Percentiles rank a stretch among this genome's conserved stretches.
phyloP scores from a whole-genome alignment of 2,888 invertebrate genomes.

The Pollenia angustigena region DNA sequence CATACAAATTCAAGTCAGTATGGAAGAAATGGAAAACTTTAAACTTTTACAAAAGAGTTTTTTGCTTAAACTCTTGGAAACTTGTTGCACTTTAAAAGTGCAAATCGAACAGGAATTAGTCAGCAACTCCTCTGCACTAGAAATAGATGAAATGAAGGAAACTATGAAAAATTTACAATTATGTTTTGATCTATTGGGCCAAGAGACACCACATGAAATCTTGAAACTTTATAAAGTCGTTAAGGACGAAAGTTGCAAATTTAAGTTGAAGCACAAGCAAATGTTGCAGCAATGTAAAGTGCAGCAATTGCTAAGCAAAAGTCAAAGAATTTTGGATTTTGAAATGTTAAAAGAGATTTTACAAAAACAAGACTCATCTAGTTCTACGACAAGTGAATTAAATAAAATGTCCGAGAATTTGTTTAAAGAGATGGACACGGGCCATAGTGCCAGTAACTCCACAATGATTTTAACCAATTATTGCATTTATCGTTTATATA shows the following conservation, averaged over 20 bases:
- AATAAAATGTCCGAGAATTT: constrained; percentile 42
- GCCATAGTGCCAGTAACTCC: constrained; percentile 84
- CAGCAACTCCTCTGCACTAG: constrained; percentile 88
- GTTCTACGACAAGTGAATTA: constrained; percentile 76
- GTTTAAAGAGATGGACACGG: constrained; percentile 21
- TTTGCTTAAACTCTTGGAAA: constrained; percentile 89
- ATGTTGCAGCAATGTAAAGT: constrained; percentile 90
- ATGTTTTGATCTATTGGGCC: constrained; percentile 86
- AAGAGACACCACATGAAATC: constrained; percentile 86
- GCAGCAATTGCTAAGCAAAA: constrained; percentile 88
- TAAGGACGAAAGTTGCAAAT: constrained; percentile 87
- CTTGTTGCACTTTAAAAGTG: constrained; percentile 89
- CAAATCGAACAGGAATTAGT: constrained; percentile 91
- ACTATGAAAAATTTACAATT: constrained; percentile 87
- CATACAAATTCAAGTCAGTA: constrained; percentile 88
- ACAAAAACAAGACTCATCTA: constrained; percentile 74
- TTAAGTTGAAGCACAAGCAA: constrained; percentile 89
- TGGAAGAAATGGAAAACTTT: constrained; percentile 89
- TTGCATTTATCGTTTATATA: constrained; percentile 90
- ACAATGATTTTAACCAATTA: constrained; percentile 90
- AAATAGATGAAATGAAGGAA: constrained; percentile 88
- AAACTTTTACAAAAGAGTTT: constrained; percentile 90
- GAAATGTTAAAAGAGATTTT: constrained; percentile 88
- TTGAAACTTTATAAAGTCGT: constrained; percentile 87
- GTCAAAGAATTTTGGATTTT: constrained; percentile 88